Conservation (phyloP, 2,113 vertebrate genomes). For the Todiramphus chloris region DNA sequence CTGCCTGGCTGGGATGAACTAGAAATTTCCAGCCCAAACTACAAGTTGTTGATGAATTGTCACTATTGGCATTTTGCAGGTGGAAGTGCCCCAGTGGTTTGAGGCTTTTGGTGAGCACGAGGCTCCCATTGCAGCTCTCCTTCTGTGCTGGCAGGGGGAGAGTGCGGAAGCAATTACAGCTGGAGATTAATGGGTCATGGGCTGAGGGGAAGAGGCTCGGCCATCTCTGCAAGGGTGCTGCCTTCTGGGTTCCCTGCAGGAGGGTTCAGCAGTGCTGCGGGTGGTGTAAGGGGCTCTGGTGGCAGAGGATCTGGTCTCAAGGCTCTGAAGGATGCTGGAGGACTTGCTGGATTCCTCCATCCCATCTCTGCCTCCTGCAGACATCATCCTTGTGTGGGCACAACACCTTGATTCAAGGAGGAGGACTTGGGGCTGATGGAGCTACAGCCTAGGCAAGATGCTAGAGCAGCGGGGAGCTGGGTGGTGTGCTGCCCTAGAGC, state of each 20-base stretch:
- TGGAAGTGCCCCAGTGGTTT: background rate
- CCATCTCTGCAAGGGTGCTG: background rate
- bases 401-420: background rate
- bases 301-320: background rate
- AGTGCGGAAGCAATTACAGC: background rate
- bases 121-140: background rate
- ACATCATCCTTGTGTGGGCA: rapidly evolving
- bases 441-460: rapidly evolving
- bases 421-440: background rate
- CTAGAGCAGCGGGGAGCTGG: rapidly evolving
- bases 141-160: background rate
- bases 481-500: background rate
- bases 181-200: background rate
- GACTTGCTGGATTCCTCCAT: background rate
- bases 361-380: background rate
- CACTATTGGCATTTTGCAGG: background rate
- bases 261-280: background rate
- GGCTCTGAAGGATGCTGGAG: background rate
- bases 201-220: background rate
- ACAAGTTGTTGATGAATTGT: background rate
- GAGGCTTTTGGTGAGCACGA: background rate
- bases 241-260: background rate
- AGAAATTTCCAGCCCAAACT: background rate
- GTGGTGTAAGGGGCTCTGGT: background rate
- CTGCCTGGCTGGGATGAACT: background rate